Evolutionary conservation across 2,888 invertebrate species (phyloP).

Genomic region (Malthinus seriepunctatus): DNA sequence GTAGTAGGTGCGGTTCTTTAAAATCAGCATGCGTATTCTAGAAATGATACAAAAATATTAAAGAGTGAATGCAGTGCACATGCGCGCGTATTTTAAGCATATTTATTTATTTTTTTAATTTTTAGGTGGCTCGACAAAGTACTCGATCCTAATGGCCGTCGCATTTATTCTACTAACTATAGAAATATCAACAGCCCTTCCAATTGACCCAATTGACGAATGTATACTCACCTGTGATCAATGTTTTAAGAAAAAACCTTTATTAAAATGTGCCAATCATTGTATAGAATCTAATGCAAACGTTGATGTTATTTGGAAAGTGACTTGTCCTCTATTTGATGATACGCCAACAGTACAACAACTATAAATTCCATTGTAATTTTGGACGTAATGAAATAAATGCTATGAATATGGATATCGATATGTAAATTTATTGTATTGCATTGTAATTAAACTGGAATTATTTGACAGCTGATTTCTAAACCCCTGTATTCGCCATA

Average conservation of each 20-base stretch:
- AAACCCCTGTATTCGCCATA: too few relatives aligned
- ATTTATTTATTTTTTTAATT: neutral
- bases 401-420: slow-evolving; percentile 7
- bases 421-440: slow-evolving; percentile 6
- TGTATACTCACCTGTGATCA: slow-evolving; percentile 44
- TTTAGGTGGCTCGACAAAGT: slow-evolving; percentile 10
- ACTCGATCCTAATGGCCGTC: slow-evolving; percentile 2
- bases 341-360: slow-evolving; percentile 28
- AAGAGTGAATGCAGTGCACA: too few relatives aligned
- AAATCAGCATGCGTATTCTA: too few relatives aligned
- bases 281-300: slow-evolving; percentile 40
- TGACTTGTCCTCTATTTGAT: slow-evolving; percentile 36
- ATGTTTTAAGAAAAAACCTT: slow-evolving; percentile 39
- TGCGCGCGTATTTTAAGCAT: too few relatives aligned
- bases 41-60: too few relatives aligned
- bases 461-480: too few relatives aligned
- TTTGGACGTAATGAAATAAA: neutral
- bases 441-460: neutral
- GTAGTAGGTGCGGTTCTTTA: too few relatives aligned
- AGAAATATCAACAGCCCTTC: slow-evolving; percentile 18
- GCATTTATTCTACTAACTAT: slow-evolving; percentile 8
- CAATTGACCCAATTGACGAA: slow-evolving; percentile 41
- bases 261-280: slow-evolving; percentile 44
- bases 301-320: slow-evolving; percentile 37
- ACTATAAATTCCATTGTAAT: slow-evolving; percentile 23